Percentiles rank a stretch among this genome's conserved stretches.
These are phyloP conservation scores for Euleptes europaea DNA, from an alignment of 2,113 vertebrate species.

Conservation along the genomic window DNA sequence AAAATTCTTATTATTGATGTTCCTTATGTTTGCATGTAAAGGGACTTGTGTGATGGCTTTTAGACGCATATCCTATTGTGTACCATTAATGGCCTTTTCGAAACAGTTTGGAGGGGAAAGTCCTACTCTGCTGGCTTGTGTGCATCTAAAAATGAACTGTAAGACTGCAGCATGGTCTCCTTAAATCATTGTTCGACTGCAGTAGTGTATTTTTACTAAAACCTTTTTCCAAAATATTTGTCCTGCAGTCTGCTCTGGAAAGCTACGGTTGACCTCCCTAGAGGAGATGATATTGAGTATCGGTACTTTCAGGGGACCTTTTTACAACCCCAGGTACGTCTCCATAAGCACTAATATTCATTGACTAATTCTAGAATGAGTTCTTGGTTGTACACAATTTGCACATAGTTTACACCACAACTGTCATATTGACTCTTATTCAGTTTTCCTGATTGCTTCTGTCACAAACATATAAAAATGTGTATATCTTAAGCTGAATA, in stretches of 20 bases:
- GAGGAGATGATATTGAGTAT: conserved; percentile 80
- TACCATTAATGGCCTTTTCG: neutral
- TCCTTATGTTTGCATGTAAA: neutral
- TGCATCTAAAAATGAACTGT: neutral
- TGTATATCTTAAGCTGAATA: neutral
- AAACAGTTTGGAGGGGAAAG: neutral
- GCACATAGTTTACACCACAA: neutral
- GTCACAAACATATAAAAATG: neutral
- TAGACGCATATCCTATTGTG: neutral
- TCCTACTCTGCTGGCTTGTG: neutral
- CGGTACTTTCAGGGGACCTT: conserved; percentile 93
- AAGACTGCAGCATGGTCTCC: neutral
- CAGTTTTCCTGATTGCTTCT: neutral
- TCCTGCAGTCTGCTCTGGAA: conserved; percentile 82
- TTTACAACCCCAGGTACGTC: conserved; percentile 86
- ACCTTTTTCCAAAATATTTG: conserved; percentile 3
- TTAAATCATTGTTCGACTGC: too few relatives aligned
- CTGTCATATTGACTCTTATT: neutral
- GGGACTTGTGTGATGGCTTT: neutral
- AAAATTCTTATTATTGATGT: neutral
- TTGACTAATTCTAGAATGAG: neutral
- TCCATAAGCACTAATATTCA: neutral
- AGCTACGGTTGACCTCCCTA: conserved; percentile 74
- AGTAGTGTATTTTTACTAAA: neutral
- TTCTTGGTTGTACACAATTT: neutral